These are phyloP conservation scores for Nipponia nippon DNA, from an alignment of 2,113 vertebrate genomes.

Conservation along the genomic window DNA sequence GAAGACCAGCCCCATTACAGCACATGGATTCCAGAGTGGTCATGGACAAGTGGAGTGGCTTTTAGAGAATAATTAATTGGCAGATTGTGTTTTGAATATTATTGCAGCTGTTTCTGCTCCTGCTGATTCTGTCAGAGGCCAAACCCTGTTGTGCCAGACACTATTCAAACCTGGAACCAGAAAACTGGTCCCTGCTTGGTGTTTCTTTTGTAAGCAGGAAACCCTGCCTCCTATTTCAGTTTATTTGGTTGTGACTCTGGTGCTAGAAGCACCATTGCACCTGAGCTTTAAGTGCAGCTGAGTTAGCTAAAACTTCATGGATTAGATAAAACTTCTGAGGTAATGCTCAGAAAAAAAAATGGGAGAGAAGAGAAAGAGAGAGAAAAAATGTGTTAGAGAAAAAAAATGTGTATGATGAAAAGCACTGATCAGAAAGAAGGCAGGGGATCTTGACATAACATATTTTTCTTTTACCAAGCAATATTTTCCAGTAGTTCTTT, in stretches of 20 bases:
- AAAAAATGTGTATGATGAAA: neutral
- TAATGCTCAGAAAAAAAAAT: neutral
- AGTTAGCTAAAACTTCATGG: neutral
- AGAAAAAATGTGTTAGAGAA: fast-evolving
- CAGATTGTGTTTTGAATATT: too few species aligned
- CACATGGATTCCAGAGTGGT: too few species aligned
- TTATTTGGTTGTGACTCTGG: neutral
- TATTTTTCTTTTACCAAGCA: neutral
- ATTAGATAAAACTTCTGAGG: neutral
- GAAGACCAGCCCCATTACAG: too few species aligned
- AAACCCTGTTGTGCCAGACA: too few species aligned
- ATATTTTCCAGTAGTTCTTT: neutral
- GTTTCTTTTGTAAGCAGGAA: neutral
- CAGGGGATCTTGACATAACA: neutral
- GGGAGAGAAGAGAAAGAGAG: too few species aligned
- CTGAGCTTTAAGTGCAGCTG: neutral
- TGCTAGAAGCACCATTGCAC: neutral
- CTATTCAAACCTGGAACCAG: neutral
- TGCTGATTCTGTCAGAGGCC: too few species aligned
- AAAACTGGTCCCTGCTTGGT: neutral
- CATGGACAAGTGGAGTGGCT: too few species aligned
- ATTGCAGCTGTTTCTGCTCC: too few species aligned
- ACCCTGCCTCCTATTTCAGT: neutral
- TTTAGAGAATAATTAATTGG: too few species aligned
- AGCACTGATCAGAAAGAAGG: neutral